Conservation (phyloP, 2,113 vertebrate genomes). For the Lucifuga dentata region DNA sequence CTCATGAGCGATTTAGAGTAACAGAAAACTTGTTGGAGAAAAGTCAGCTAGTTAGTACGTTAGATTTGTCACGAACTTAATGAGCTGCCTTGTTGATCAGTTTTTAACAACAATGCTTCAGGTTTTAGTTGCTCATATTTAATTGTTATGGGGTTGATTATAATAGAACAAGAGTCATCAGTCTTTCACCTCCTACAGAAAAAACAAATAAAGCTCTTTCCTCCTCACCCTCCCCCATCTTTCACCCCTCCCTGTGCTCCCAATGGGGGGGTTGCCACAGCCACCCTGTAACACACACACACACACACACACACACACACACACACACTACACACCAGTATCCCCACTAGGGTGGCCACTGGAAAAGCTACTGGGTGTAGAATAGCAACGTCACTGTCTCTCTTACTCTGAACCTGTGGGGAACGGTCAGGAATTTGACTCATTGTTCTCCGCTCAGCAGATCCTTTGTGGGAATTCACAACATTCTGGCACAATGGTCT, state of each 20-base stretch:
- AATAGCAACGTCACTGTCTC: constrained; percentile 72
- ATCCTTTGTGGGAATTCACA: constrained; percentile 81
- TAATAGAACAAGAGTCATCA: constrained; percentile 57
- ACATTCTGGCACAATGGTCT: constrained; percentile 74
- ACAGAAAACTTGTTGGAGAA: neutral
- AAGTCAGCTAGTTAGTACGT: neutral
- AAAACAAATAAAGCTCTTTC: constrained; percentile 58
- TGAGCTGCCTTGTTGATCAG: neutral
- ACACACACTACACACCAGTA: constrained; percentile 49
- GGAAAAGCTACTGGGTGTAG: constrained; percentile 74
- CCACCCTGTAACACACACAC: too few species aligned
- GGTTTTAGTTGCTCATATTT: constrained; percentile 47
- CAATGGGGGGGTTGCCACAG: constrained; percentile 66
- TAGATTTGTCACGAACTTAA: neutral
- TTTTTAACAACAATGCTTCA: constrained; percentile 36
- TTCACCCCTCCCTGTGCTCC: constrained; percentile 65
- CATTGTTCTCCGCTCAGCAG: constrained; percentile 80
- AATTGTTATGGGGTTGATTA: constrained; percentile 81
- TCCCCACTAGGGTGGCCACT: constrained; percentile 67
- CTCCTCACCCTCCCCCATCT: constrained; percentile 58
- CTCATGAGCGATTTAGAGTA: constrained; percentile 3
- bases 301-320: constrained; percentile 51
- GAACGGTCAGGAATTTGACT: constrained; percentile 77
- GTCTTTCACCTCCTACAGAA: constrained; percentile 64
- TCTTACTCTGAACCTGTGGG: constrained; percentile 74